Evolutionary conservation across 2,888 invertebrate species (phyloP).

Genomic region (Drosophila nr. perissopoda): DNA sequence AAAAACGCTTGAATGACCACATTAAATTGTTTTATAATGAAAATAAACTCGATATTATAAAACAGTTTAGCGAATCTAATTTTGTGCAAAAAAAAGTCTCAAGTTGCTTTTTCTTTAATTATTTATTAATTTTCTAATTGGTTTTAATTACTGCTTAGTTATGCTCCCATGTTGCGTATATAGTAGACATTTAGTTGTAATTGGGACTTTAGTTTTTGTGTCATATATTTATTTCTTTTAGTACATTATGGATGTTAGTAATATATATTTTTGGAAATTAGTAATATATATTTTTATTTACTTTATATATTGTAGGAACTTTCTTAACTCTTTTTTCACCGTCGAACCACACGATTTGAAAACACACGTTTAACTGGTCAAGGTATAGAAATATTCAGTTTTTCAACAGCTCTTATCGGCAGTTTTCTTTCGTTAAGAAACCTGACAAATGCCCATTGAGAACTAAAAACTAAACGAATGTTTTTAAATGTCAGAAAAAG

Average conservation of each 20-base stretch:
- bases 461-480: conserved; percentile 35
- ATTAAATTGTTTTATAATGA: conserved; percentile 2
- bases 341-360: conserved; percentile 43
- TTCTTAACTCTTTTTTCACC: background rate
- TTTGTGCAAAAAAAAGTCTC: background rate
- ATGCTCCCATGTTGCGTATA: background rate
- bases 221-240: background rate
- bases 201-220: background rate
- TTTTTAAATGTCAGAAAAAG: conserved; percentile 11
- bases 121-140: background rate
- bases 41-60: background rate
- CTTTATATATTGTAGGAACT: background rate
- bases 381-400: conserved; percentile 13
- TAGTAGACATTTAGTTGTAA: background rate
- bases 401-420: conserved; percentile 60
- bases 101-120: background rate
- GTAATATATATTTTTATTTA: background rate
- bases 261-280: background rate
- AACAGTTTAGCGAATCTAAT: background rate
- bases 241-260: background rate
- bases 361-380: conserved; percentile 47
- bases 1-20: conserved; percentile 12
- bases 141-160: background rate
- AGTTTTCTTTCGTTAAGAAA: conserved; percentile 53
- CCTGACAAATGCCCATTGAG: conserved; percentile 66